Percentiles rank a stretch among this genome's conserved stretches.
Evolutionary conservation across 2,113 vertebrate species (phyloP).

Genomic region (Psophia crepitans): DNA sequence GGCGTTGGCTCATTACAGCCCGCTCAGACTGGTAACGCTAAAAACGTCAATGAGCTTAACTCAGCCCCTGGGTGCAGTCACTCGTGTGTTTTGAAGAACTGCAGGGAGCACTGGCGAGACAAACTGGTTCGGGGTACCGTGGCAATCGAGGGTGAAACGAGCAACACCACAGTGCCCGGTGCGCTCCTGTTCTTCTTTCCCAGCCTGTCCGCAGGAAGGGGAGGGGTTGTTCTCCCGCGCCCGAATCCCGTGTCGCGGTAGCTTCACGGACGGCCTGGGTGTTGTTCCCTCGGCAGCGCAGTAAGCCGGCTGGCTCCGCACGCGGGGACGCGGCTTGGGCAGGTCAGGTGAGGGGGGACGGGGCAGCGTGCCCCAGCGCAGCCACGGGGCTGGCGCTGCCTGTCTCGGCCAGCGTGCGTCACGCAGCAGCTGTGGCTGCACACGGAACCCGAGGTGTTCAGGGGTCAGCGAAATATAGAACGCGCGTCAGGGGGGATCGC

Average conservation of each 20-base stretch:
- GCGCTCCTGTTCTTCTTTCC: neutral
- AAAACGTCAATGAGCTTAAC: no score
- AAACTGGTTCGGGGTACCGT: neutral
- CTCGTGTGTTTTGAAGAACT: accelerated
- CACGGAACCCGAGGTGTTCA: accelerated
- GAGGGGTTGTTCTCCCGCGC: neutral
- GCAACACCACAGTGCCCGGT: accelerated
- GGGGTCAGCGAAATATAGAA: neutral
- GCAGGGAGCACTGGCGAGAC: neutral
- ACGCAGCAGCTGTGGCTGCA: neutral
- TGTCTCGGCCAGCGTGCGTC: accelerated
- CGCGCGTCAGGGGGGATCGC: no score
- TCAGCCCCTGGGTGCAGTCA: accelerated
- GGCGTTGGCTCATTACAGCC: neutral
- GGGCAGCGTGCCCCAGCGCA: no score
- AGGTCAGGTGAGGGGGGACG: neutral
- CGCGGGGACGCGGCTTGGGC: no score
- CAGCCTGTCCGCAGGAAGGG: neutral
- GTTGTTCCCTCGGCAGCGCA: accelerated
- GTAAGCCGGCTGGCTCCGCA: no score
- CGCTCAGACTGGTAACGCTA: neutral
- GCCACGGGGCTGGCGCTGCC: accelerated
- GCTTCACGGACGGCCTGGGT: neutral
- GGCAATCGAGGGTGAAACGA: accelerated
- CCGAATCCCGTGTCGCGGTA: accelerated